Evolutionary conservation across 2,888 invertebrate genomes (phyloP).

Genomic region (Linyphia triangularis): DNA sequence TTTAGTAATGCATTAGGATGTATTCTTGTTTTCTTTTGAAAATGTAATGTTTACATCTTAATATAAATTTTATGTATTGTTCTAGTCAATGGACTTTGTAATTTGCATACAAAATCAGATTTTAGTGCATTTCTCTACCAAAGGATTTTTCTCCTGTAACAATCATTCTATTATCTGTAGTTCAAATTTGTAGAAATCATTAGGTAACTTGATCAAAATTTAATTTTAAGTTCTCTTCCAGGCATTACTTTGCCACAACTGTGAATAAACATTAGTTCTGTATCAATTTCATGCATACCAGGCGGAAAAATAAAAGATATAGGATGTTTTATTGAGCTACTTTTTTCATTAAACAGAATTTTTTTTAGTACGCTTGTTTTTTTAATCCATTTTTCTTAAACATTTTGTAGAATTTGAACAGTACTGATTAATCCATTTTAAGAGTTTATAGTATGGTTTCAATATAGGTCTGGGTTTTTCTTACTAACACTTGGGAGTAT

Average conservation of each 20-base stretch:
- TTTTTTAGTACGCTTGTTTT: background rate
- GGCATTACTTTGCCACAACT: background rate
- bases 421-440: background rate
- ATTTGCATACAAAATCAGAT: constrained; percentile 30
- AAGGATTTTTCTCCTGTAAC: background rate
- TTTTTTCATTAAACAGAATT: background rate
- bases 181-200: constrained; percentile 35
- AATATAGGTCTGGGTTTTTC: background rate
- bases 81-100: constrained; percentile 54
- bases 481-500: background rate
- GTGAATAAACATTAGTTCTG: constrained; percentile 37
- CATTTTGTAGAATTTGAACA: background rate
- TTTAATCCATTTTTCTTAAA: background rate
- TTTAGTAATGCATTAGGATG: constrained; percentile 35
- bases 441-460: background rate
- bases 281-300: constrained; percentile 23
- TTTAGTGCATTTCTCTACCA: constrained; percentile 38
- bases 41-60: constrained; percentile 28
- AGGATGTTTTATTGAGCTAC: background rate
- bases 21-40: constrained; percentile 6
- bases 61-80: constrained; percentile 35
- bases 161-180: constrained; percentile 19
- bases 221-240: constrained; percentile 21
- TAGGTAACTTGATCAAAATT: constrained; percentile 5
- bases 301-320: constrained; percentile 22